Evolutionary conservation across 1,140 invertebrate genomes (phyloP).

Genomic region (Catajapyx aquilonaris): DNA sequence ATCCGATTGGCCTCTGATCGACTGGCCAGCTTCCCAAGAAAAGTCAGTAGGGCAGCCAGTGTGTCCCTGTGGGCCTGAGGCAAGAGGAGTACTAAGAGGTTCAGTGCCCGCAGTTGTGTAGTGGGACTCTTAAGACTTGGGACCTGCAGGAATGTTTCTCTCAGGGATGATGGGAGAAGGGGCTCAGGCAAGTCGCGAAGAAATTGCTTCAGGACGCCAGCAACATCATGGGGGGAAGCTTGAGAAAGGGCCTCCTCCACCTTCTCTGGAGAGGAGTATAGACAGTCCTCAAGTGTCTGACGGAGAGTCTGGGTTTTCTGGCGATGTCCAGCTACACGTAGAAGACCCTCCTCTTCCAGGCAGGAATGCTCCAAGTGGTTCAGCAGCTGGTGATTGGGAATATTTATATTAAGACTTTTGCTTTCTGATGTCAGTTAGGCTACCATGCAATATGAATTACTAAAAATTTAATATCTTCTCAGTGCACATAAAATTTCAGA

Average conservation of each 20-base stretch:
- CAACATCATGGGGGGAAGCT: conserved; percentile 14
- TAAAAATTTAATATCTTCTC: too few species aligned
- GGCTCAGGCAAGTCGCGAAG: conserved; percentile 24
- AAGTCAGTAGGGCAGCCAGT: conserved; percentile 47
- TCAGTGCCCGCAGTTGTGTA: conserved; percentile 33
- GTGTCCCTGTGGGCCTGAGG: conserved; percentile 63
- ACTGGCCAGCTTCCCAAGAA: conserved; percentile 47
- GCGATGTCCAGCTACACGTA: conserved; percentile 12
- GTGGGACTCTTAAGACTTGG: conserved; percentile 4
- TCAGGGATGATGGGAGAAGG: conserved; percentile 30
- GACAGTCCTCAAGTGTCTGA: conserved; percentile 12
- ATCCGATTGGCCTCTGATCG: conserved; percentile 61
- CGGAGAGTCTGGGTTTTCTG: conserved; percentile 12
- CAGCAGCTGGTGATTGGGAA: conserved; percentile 8
- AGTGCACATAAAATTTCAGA: too few species aligned
- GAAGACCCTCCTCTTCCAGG: conserved; percentile 10
- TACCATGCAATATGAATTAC: too few species aligned
- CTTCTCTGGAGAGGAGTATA: conserved; percentile 12
- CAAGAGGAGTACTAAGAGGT: conserved; percentile 57
- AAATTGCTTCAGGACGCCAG: conserved; percentile 14
- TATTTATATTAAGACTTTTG: too few species aligned
- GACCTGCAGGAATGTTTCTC: conserved; percentile 27
- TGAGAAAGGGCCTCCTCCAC: background rate
- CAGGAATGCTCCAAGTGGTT: conserved; percentile 11
- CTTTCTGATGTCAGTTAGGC: too few species aligned